phyloP scores from a whole-genome alignment of 2,888 invertebrate genomes.

The Drosophila algonquin region DNA sequence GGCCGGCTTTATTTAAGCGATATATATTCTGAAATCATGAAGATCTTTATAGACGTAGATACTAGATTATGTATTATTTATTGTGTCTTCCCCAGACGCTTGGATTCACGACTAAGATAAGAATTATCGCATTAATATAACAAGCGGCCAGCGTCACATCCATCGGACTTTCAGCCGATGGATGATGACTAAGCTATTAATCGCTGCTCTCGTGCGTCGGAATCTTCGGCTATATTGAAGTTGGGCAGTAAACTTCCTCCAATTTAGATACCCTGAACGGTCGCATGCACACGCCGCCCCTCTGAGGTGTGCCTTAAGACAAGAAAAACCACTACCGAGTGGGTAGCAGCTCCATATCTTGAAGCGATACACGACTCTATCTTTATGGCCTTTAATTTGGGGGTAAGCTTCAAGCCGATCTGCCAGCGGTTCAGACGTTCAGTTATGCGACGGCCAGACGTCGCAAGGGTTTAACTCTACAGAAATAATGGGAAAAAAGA shows the following conservation, averaged over 20 bases:
- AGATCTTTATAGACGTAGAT: background rate
- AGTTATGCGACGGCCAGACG: slow-evolving; percentile 35
- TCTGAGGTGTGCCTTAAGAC: slow-evolving; percentile 29
- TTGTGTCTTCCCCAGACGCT: slow-evolving; percentile 7
- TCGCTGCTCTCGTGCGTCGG: slow-evolving; percentile 29
- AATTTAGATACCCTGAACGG: slow-evolving; percentile 33
- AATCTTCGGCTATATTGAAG: slow-evolving; percentile 37
- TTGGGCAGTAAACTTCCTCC: slow-evolving; percentile 29
- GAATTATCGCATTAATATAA: slow-evolving; percentile 25
- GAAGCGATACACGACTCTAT: slow-evolving; percentile 12
- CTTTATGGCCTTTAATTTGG: slow-evolving; percentile 33
- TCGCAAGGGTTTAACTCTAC: slow-evolving; percentile 21
- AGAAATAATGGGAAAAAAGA: slow-evolving; percentile 27
- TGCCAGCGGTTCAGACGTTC: slow-evolving; percentile 36
- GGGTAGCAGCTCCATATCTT: background rate
- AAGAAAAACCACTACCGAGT: slow-evolving; percentile 20
- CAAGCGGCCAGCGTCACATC: slow-evolving; percentile 23
- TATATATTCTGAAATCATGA: slow-evolving; percentile 68
- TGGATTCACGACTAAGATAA: slow-evolving; percentile 20
- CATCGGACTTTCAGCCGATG: slow-evolving; percentile 29
- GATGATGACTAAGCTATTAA: background rate
- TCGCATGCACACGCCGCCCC: background rate
- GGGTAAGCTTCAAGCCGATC: slow-evolving; percentile 39
- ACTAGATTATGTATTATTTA: slow-evolving; percentile 26
- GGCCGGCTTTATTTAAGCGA: slow-evolving; percentile 85